Evolutionary conservation across 2,888 invertebrate genomes (phyloP), one percentile per base, ranked within the genome.

Genomic region (Selenia dentaria): DNA sequence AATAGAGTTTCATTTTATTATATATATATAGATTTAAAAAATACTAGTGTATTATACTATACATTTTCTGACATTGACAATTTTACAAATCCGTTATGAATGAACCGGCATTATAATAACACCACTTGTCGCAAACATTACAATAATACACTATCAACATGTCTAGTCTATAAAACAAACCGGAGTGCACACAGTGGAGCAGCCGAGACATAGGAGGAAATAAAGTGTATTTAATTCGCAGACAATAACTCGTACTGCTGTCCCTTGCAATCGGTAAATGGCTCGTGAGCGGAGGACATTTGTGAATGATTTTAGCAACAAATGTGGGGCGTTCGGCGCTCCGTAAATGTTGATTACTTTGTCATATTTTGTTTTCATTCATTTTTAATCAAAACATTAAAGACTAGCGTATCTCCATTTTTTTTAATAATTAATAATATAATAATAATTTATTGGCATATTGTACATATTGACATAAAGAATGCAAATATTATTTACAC

Each of bases 231-330:
- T 73, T 73, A 76, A 79, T 76, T 70, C 54, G 59, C 62, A 66
- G 70, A 82, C 81, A 79, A 83, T 80, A 65, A 64, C 20, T 20
- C 63, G 64, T 68, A 81, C 8, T 22, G 80, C 85, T 83, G 12
- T 16, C 12, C 26, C 77, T 64, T 59, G 67, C 66, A 57, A 61
- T 64, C 69, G 78, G 71, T 72, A 79, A 88, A 88, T 86, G 85
- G 74, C 57, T 71, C 75, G 84, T 74, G 65, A 79, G 69, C 64
- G 60, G 63, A 43, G 56, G 60, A 59, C 59, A 62, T 52, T 64
- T 66, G 62, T 62, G 69, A 22, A 6, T 22, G 6, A 74, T 67
- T 61, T 54, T 48, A 41, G 41, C 49, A 29, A 36, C 61, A 73
- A 76, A 73, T 76, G 70, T 71, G 62, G 75, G 78, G 77, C 71